Conservation (phyloP, 2,113 vertebrate species). For the Notarius quadriscutis region DNA sequence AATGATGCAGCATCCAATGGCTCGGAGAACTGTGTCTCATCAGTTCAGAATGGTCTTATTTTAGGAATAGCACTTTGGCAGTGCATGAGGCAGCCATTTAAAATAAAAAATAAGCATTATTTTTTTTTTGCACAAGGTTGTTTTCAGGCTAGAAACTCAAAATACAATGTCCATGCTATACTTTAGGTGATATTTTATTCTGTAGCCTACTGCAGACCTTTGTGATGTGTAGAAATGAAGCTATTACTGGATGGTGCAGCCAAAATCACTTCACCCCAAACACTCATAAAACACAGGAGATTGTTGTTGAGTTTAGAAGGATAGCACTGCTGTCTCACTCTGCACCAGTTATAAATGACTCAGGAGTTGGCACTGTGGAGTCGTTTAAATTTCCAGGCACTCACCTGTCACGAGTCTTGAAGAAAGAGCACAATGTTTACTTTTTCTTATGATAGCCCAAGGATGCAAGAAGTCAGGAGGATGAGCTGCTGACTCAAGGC, state of each 20-base stretch:
- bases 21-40: neutral
- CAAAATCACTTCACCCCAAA: neutral
- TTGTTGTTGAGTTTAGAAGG: neutral
- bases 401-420: neutral
- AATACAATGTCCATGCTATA: neutral
- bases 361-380: neutral
- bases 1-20: too few relatives aligned
- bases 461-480: neutral
- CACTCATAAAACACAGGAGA: neutral
- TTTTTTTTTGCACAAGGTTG: neutral
- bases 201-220: neutral
- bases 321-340: neutral
- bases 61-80: neutral
- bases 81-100: neutral
- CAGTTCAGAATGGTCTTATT: neutral
- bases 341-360: neutral
- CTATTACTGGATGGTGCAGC: neutral
- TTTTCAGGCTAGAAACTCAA: neutral
- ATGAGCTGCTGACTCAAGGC: neutral
- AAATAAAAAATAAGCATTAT: neutral
- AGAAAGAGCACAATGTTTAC: neutral
- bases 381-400: neutral
- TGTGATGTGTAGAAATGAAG: neutral
- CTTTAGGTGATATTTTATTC: neutral
- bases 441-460: neutral